Base-by-base conservation (phyloP, 2,797 vertebrate genomes). In the Tenualosa ilisha region DNA sequence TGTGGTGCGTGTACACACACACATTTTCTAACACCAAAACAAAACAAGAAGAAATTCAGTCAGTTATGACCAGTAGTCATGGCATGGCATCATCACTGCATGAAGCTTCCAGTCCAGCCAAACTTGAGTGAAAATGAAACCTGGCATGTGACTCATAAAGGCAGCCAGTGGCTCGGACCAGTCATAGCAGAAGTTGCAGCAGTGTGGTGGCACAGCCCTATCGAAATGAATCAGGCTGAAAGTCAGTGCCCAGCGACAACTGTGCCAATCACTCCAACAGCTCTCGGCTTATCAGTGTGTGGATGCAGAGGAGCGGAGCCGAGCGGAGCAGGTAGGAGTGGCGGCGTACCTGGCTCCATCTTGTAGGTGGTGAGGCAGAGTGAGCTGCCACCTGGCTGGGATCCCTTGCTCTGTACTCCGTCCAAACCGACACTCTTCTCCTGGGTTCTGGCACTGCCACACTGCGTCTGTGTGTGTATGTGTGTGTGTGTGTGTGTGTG, bases 301-400 rank as follows among this genome's bases (percentile, higher is more conserved):
- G 31, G 13, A 31, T 59, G 26, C 24, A 20, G 6, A 7, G 31
- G 31, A 31, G 46, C 4, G 6, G 61, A 31, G 46, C 4, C 1
- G 61, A 24, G 61, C 24, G 61, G 22, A 26, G 5, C 20, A 56
- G 50, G 50, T 51, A 51, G 50, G 50, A 12, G 50, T 51, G 50
- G 50, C 50, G 8, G 50, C 50, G 40, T 88, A 96, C 96, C 96
- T 94, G 94, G 94, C 83, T 96, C 95, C 0, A 91, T 94, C 89
- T 96, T 96, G 79, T 95, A 95, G 79, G 91, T 89, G 65, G 93
- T 90, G 81, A 92, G 86, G 81, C 22, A 24, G 43, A 43, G 26
- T 20, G 82, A 82, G 72, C 49, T 85, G 68, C 26, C 87, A 85
- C 89, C 82, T 91, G 56, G 84, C 24, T 31, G 84, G 81, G 61